A percentile compares a stretch with the other conserved stretches of the same genome.
These are phyloP conservation scores for Propithecus deckenii DNA, from an alignment of 2,797 vertebrate species.

Conservation along the genomic window DNA sequence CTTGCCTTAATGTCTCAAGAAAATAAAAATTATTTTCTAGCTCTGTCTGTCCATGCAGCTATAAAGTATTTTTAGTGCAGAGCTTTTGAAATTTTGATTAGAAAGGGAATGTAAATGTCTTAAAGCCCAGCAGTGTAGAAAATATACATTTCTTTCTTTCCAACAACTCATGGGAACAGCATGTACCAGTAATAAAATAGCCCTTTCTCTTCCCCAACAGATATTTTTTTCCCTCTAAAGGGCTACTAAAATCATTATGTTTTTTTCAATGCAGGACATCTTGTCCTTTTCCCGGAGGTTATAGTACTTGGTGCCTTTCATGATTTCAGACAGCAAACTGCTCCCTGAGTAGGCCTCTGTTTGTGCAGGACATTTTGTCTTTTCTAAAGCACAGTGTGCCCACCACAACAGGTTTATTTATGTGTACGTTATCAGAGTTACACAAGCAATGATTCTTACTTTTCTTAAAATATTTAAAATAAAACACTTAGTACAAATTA, in stretches of 20 bases:
- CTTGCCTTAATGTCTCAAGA: not conserved
- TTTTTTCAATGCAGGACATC: constrained; percentile 57
- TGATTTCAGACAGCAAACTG: constrained; percentile 51
- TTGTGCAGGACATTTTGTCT: constrained; percentile 45
- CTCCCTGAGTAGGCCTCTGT: constrained; percentile 24
- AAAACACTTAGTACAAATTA: constrained; percentile 24
- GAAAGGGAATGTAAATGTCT: constrained; percentile 36
- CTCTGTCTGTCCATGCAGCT: not conserved
- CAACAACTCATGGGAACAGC: constrained; percentile 39
- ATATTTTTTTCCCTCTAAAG: not conserved
- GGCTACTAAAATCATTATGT: constrained; percentile 40
- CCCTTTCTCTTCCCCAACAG: constrained; percentile 37
- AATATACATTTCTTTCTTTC: constrained; percentile 45
- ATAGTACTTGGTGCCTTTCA: constrained; percentile 37
- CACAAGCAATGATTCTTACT: constrained; percentile 23
- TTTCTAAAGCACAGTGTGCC: constrained; percentile 48
- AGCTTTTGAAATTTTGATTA: constrained; percentile 9
- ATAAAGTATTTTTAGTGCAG: not conserved
- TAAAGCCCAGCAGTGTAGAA: not conserved
- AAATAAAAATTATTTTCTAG: constrained; percentile 18
- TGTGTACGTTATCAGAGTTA: not conserved
- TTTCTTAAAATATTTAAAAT: constrained; percentile 44
- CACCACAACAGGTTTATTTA: not conserved
- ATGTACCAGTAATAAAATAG: constrained; percentile 61
- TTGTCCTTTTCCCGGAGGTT: constrained; percentile 61